Evolutionary conservation across 2,797 vertebrate genomes (phyloP), one percentile per base, ranked within the genome.

Genomic region (Helostoma temminkii): DNA sequence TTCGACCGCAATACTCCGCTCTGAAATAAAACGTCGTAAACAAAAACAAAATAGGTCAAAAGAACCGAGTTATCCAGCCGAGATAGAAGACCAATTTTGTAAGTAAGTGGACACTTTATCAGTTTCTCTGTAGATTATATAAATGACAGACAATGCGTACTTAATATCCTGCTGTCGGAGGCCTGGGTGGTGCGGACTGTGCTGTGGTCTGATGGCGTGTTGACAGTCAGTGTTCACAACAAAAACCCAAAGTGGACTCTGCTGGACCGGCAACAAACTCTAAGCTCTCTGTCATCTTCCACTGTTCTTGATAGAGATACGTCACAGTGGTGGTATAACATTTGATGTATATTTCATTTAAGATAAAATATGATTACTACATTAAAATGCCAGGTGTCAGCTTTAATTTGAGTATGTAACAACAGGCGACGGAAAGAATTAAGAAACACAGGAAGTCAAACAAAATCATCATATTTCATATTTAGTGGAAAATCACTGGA

Each of bases 141-240:
- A 14, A 28, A 55, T 52, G 49, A 28, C 42, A 45, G 19, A 52
- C 9, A 52, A 15, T 43, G 18, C 75, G 25, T 81, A 76, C 80
- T 74, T 78, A 56, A 9, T 15, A 52, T 50, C 52, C 48, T 15
- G 64, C 56, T 46, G 71, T 69, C 67, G 72, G 48, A 71, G 62
- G 74, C 66, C 77, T 71, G 74, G 82, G 85, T 62, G 84, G 76
- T 54, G 78, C 61, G 41, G 61, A 56, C 19, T 43, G 48, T 25
- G 64, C 63, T 18, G 47, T 93, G 87, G 91, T 85, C 72, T 71
- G 92, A 94, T 93, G 83, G 88, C 70, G 89, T 82, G 92, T 87
- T 85, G 78, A 66, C 66, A 19, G 3, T 36, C 19, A 32, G 55
- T 1, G 54, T 47, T 50, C 4, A 5, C n/a, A 0, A 1, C 10